A percentile compares a stretch with the other conserved stretches of the same genome.
Evolutionary conservation across 2,797 vertebrate species (phyloP).

Genomic region (Buphagus erythrorhynchus): DNA sequence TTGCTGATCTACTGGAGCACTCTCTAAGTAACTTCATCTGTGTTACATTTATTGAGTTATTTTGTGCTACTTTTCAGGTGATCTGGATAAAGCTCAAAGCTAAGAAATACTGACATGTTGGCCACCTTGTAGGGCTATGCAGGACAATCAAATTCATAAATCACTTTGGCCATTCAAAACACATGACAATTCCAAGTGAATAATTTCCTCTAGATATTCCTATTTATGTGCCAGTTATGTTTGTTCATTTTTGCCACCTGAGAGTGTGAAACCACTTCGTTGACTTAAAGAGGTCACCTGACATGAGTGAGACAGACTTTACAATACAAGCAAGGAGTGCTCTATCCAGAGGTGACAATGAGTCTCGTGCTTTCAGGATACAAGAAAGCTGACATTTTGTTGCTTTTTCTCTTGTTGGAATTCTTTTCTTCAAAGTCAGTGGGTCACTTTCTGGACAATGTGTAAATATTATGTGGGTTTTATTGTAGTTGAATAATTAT

Average conservation of each 20-base stretch:
- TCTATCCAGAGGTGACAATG: not conserved
- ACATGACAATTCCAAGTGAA: not conserved
- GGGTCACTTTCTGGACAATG: not conserved
- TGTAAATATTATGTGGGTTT: not conserved
- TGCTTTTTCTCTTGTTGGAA: not conserved
- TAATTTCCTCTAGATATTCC: not conserved
- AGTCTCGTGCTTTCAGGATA: not conserved
- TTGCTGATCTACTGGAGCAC: not conserved
- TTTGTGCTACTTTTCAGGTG: not conserved
- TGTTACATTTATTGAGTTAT: not conserved
- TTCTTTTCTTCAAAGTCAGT: not conserved
- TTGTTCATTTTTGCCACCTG: not conserved
- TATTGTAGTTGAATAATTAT: not conserved
- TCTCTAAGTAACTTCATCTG: not conserved
- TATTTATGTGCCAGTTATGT: not conserved
- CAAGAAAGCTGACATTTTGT: not conserved
- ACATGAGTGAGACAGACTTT: not conserved
- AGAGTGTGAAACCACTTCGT: not conserved
- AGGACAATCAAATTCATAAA: not conserved
- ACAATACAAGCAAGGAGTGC: not conserved
- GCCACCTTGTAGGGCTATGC: fast-evolving
- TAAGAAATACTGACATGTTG: not conserved
- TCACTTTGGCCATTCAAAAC: not conserved
- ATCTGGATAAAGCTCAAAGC: not conserved
- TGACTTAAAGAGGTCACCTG: not conserved